Evolutionary conservation across 2,113 vertebrate genomes (phyloP), one percentile per base, ranked within the genome.

Genomic region (Entomyzon cyanotis): DNA sequence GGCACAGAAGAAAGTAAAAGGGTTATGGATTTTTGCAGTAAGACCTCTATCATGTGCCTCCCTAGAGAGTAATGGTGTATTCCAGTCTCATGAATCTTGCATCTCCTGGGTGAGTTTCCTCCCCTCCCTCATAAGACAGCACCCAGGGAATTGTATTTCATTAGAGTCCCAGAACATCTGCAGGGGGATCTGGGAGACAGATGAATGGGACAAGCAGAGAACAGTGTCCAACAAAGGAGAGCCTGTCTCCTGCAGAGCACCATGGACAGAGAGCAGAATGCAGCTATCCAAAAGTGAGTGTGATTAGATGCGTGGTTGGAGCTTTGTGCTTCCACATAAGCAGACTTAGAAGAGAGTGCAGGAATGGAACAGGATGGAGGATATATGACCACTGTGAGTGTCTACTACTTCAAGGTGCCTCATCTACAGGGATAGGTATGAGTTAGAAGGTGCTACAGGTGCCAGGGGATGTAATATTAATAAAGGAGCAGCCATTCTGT

Each of bases 361-460:
- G 23, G 13, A 85, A 39, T 35, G 9, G 5, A 56, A 18, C 4
- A 46, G n/a, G 30, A 14, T 55, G 17, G 31, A 67, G 33, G 5
- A 5, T 28, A 71, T 11, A 63, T 75, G 42, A 35, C 9, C 12
- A 27, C 10, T 56, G 5, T 9, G 37, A 39, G 19, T 58, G 16
- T 16, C 27, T 84, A 3, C 13, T 69, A 52, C 25, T 39, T 33
- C 14, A 35, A 35, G 7, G 6, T 0, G 0, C 15, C 6, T 17
- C 31, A 67, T 41, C 28, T 90, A 6, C 24, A 53, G 30, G 24
- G 9, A 12, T 47, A 37, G 44, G 3, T 67, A 31, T 56, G 23
- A 37, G 7, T 33, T 62, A 50, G 24, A 89, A 70, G 31, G 19
- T 67, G 18, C n/a, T 70, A 28, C 20, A 42, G 15, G 24, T 53